Evolutionary conservation across 2,113 vertebrate species (phyloP).

Genomic region (Barbus barbus): DNA sequence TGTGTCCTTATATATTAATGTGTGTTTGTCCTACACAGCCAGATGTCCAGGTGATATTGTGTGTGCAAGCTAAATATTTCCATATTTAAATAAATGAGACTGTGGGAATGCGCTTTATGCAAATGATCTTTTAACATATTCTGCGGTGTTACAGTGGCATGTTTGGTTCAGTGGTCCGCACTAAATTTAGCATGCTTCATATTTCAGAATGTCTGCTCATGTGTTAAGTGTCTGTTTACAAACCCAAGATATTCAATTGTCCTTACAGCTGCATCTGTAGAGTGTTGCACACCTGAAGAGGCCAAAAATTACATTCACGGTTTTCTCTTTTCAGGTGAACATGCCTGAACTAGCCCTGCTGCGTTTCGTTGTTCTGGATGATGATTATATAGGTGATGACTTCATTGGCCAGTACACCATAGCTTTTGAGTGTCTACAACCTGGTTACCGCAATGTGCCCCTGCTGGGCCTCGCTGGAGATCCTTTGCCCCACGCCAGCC

Average conservation of each 20-base stretch:
- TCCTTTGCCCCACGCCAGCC: slow-evolving; percentile 86
- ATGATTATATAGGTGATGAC: slow-evolving; percentile 98
- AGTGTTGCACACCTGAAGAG: background rate
- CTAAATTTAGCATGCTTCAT: background rate
- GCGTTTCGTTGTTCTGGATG: slow-evolving; percentile 93
- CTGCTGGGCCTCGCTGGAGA: slow-evolving; percentile 90
- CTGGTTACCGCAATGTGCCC: slow-evolving; percentile 92
- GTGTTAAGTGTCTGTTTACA: background rate
- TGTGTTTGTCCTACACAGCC: slow-evolving; percentile 19
- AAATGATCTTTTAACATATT: background rate
- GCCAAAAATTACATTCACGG: background rate
- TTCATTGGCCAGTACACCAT: slow-evolving; percentile 97
- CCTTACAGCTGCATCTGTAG: background rate
- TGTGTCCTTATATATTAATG: background rate
- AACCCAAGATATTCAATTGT: background rate
- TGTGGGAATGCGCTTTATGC: background rate
- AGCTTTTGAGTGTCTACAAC: slow-evolving; percentile 92
- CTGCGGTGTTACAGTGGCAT: background rate
- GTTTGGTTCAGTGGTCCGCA: background rate
- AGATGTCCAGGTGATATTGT: slow-evolving; percentile 2
- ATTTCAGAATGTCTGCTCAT: background rate
- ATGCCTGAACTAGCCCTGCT: slow-evolving; percentile 94
- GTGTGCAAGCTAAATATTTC: background rate
- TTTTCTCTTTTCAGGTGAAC: slow-evolving; percentile 77
- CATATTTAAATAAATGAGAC: slow-evolving; percentile 11